Base-by-base conservation (phyloP, 2,797 vertebrate species). In the Dryobates pubescens region DNA sequence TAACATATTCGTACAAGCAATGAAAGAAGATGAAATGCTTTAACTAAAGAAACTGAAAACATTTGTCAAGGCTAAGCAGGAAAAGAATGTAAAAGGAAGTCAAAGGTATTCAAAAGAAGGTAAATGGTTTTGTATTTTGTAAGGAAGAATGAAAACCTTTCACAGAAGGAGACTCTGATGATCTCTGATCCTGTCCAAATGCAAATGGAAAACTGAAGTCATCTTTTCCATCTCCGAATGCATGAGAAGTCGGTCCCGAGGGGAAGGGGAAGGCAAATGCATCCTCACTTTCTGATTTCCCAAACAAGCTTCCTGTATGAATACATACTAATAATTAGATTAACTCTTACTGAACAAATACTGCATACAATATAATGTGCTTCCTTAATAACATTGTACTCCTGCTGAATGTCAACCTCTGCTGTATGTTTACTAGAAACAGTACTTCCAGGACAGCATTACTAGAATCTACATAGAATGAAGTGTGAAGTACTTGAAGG, bases 151-250 rank as follows among this genome's bases (percentile, higher is more conserved):
- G 92, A 95, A 97, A 97, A 76, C 78, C 94, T 97, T 97, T 96
- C 93, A 92, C 32, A 94, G 97, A 92, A 76, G 94, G 79, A 90
- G 96, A 94, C n/a, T 92, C 34, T 51, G 94, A 62, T 94, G 97
- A 93, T 85, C 92, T 97, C 93, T 97, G 95, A 96, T 97, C 96
- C 72, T 97, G 96, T 95, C 96, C 98, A 97, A 98, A 98, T 68
- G 97, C 92, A 97, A 98, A 98, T 36, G 96, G 91, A 96, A 98
- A 98, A 94, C 86, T 94, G 89, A 97, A 97, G 74, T 97, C 96
- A 93, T 98, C 97, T 96, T 97, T 98, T 90, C 95, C 97, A 92
- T 97, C 93, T 95, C 90, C 97, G 97, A 97, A 98, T 34, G 82
- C 73, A 74, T 96, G 97, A 92, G 96, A 87, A 96, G 96, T 95